Conservation (phyloP, 1,140 invertebrate genomes). For the Heliconius himera region DNA sequence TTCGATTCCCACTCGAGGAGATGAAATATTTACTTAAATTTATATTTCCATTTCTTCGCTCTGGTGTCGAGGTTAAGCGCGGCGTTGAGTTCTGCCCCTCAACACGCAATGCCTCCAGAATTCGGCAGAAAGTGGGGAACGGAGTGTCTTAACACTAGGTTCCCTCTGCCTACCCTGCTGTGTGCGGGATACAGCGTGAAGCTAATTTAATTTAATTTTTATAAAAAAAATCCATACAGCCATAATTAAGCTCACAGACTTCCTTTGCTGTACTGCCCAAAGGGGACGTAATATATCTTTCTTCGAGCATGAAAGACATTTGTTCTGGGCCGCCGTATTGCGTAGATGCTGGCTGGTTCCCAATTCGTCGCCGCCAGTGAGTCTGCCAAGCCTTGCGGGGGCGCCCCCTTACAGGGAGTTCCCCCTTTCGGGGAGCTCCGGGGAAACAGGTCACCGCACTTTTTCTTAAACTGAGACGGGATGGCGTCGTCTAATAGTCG, state of each 20-base stretch:
- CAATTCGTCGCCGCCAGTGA: conserved; percentile 50
- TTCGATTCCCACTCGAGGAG: no score
- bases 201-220: no score
- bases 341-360: conserved; percentile 48
- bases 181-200: no score
- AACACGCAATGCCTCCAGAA: no score
- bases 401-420: conserved; percentile 6
- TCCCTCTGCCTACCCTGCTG: no score
- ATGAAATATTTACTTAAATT: no score
- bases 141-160: no score
- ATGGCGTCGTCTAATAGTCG: conserved; percentile 43
- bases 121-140: no score
- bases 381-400: conserved; percentile 49
- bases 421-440: conserved; percentile 30
- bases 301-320: conserved; percentile 32
- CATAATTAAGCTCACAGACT: conserved; percentile 27
- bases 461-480: conserved; percentile 55
- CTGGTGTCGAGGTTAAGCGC: no score
- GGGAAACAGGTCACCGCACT: conserved; percentile 63
- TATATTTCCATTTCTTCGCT: no score
- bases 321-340: conserved; percentile 40
- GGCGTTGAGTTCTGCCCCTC: no score
- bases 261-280: conserved; percentile 33
- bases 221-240: neutral
- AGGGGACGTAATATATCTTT: conserved; percentile 34